Conservation (phyloP, 2,113 vertebrate species). For the Eudyptes chrysolophus region DNA sequence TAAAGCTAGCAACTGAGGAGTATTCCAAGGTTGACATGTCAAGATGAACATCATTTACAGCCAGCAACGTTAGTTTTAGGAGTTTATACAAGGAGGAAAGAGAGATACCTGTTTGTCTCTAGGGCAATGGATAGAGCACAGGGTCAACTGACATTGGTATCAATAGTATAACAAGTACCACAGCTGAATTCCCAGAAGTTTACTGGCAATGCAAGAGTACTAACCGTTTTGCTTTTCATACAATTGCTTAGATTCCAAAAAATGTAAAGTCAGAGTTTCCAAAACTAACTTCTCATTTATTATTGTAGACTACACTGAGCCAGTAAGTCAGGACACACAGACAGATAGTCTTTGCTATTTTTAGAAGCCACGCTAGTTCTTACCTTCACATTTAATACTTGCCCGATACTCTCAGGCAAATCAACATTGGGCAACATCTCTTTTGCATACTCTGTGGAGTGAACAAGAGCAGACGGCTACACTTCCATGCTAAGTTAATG, state of each 20-base stretch:
- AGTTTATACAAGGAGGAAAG: neutral
- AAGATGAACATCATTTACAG: neutral
- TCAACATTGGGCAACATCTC: neutral
- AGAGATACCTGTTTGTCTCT: neutral
- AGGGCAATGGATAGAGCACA: neutral
- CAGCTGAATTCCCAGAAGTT: neutral
- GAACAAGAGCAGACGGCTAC: neutral
- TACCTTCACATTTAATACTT: neutral
- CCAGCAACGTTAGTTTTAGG: neutral
- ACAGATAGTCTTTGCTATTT: neutral
- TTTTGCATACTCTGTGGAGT: neutral
- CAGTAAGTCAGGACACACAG: neutral
- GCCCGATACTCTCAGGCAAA: neutral
- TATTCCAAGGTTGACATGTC: neutral
- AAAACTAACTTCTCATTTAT: neutral
- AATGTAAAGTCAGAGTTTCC: neutral
- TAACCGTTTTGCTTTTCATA: neutral
- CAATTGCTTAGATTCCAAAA: neutral
- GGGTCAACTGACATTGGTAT: neutral
- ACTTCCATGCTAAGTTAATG: neutral
- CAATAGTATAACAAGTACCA: neutral
- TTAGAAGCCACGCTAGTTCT: neutral
- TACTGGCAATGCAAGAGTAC: neutral
- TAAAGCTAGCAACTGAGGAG: neutral
- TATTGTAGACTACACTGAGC: neutral